Conservation (phyloP, 2,888 invertebrate species). For the Drosophila affinis region DNA sequence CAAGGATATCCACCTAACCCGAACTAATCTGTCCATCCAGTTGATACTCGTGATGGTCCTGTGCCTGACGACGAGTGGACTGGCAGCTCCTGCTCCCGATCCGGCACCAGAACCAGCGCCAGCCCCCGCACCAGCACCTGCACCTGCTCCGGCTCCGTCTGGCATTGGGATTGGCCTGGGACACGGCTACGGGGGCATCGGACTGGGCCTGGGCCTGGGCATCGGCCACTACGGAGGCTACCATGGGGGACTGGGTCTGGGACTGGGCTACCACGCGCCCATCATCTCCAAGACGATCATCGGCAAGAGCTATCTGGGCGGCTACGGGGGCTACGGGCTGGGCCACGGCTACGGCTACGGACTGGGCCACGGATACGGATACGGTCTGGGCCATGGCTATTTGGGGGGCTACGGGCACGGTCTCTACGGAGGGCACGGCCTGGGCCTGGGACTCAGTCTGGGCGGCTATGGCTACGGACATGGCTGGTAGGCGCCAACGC, state of each 20-base stretch:
- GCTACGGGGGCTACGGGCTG: conserved; percentile 63
- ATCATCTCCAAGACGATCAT: conserved; percentile 73
- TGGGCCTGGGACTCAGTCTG: conserved; percentile 64
- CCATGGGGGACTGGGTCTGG: conserved; percentile 52
- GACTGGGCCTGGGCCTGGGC: conserved; percentile 54
- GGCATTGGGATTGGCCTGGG: conserved; percentile 55
- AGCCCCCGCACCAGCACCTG: conserved; percentile 40
- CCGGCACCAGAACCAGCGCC: conserved; percentile 55
- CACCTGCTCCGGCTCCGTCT: conserved; percentile 51
- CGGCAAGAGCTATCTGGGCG: conserved; percentile 70
- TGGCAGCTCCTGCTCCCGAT: conserved; percentile 66
- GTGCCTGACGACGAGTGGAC: conserved; percentile 50
- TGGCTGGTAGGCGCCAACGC: conserved; percentile 63
- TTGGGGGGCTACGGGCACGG: conserved; percentile 67
- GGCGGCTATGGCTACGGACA: conserved; percentile 85
- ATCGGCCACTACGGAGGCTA: conserved; percentile 50
- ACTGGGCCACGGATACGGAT: conserved; percentile 42
- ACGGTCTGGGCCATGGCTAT: conserved; percentile 67
- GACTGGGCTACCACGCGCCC: conserved; percentile 70
- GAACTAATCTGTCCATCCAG: conserved; percentile 42
- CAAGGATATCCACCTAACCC: not conserved
- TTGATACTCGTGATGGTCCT: conserved; percentile 64
- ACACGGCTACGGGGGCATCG: conserved; percentile 64
- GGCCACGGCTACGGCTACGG: not conserved
- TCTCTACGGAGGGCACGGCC: conserved; percentile 49